Evolutionary conservation across 2,888 invertebrate species (phyloP).

Genomic region (Pediacus dermestoides): DNA sequence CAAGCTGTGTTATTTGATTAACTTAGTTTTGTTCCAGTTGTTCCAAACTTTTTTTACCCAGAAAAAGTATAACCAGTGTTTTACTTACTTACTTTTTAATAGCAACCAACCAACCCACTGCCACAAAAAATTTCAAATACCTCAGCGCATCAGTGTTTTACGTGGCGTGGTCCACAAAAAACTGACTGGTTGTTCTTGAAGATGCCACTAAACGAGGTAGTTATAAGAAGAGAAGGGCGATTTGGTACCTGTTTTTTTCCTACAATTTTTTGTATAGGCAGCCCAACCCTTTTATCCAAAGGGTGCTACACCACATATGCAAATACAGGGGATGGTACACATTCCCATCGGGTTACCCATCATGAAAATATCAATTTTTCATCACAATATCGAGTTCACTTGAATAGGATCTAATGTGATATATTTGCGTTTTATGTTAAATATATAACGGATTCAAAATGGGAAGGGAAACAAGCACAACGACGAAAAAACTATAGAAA

Average conservation of each 20-base stretch:
- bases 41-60: no score
- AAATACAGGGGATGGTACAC: constrained; percentile 26
- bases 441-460: constrained; percentile 37
- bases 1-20: no score
- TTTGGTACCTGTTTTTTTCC: constrained; percentile 26
- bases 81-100: no score
- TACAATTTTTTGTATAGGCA: constrained; percentile 18
- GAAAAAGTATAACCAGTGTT: no score
- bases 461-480: no score
- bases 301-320: constrained; percentile 32
- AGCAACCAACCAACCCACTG: no score
- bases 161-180: not conserved
- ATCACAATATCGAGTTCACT: constrained; percentile 32
- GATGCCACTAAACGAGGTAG: not conserved
- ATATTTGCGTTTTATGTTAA: constrained; percentile 41
- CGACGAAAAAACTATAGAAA: no score
- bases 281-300: constrained; percentile 28
- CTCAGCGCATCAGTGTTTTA: no score
- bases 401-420: constrained; percentile 31
- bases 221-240: not conserved
- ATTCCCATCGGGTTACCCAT: constrained; percentile 24
- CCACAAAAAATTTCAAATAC: no score
- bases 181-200: constrained; percentile 1
- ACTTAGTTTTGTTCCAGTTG: no score
- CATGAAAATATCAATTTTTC: constrained; percentile 40